A percentile compares a stretch with the other conserved stretches of the same genome.
These are phyloP conservation scores for Crossaster papposus DNA, from an alignment of 53 echinoderm and acorn worm genomes.

Conservation along the genomic window DNA sequence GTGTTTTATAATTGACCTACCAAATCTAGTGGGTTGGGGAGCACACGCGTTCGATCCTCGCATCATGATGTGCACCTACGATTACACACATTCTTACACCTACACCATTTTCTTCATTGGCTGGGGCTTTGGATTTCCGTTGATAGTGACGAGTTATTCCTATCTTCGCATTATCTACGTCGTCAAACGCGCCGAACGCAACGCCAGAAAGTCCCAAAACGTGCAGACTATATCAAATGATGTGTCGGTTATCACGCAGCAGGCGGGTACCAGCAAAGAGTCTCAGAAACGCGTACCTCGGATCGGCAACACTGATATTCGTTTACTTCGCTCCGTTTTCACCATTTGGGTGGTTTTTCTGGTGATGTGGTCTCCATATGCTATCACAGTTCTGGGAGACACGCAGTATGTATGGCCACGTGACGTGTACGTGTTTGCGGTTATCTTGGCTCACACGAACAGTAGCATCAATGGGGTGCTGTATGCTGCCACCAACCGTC, in stretches of 20 bases:
- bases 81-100: slow-evolving; percentile 72
- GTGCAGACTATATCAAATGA: slow-evolving; percentile 12
- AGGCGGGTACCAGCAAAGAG: slow-evolving; percentile 4
- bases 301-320: slow-evolving; percentile 39
- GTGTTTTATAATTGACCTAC: slow-evolving; percentile 83
- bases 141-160: slow-evolving; percentile 66
- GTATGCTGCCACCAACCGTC: slow-evolving; percentile 83
- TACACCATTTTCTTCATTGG: slow-evolving; percentile 82
- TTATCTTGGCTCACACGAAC: slow-evolving; percentile 78
- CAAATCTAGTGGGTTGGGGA: slow-evolving; percentile 88
- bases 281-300: slow-evolving; percentile 4
- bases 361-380: slow-evolving; percentile 91
- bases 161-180: slow-evolving; percentile 72
- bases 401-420: slow-evolving; percentile 68
- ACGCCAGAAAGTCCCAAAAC: slow-evolving; percentile 34
- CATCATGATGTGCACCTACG: slow-evolving; percentile 84
- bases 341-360: slow-evolving; percentile 79
- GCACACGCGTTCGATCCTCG: slow-evolving; percentile 75
- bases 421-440: slow-evolving; percentile 64
- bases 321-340: slow-evolving; percentile 72
- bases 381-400: slow-evolving; percentile 68
- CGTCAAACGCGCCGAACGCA: slow-evolving; percentile 36
- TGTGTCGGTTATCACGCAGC: slow-evolving; percentile 9
- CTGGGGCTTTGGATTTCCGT: slow-evolving; percentile 68
- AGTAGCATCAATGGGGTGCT: slow-evolving; percentile 87